These are phyloP conservation scores for Ceratina calcarata DNA, from an alignment of 1,140 invertebrate genomes.

Conservation along the genomic window DNA sequence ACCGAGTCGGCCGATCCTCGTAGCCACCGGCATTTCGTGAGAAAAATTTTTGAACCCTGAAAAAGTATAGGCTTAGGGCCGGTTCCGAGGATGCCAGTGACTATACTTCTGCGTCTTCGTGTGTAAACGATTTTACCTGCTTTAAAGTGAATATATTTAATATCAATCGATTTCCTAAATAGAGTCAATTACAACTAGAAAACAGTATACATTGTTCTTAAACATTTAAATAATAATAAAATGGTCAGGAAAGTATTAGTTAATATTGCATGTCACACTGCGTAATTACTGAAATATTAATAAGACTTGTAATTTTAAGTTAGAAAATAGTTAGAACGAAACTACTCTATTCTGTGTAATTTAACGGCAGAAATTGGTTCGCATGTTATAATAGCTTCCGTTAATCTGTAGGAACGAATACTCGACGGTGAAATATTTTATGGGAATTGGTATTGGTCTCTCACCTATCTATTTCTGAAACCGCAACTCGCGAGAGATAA, in stretches of 20 bases:
- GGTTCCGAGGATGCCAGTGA: neutral
- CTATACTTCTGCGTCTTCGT: neutral
- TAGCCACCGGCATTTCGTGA: slow-evolving; percentile 40
- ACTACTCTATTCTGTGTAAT: neutral
- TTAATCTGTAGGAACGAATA: neutral
- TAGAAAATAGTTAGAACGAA: neutral
- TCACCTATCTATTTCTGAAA: neutral
- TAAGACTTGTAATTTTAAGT: no score
- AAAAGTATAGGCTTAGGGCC: neutral
- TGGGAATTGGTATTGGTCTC: neutral
- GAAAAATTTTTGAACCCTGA: slow-evolving; percentile 31
- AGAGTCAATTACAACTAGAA: no score
- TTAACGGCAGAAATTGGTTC: neutral
- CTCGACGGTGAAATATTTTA: slow-evolving; percentile 14
- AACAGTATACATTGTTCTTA: no score
- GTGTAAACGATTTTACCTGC: no score
- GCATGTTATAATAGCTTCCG: neutral
- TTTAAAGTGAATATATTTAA: no score
- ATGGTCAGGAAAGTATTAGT: no score
- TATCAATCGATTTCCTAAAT: neutral
- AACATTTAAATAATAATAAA: no score
- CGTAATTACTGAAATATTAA: no score
- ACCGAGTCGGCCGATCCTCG: slow-evolving; percentile 25
- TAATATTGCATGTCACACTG: no score
- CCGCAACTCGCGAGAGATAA: neutral